Conservation (phyloP, 2,113 vertebrate species). For the Channa maculata region DNA sequence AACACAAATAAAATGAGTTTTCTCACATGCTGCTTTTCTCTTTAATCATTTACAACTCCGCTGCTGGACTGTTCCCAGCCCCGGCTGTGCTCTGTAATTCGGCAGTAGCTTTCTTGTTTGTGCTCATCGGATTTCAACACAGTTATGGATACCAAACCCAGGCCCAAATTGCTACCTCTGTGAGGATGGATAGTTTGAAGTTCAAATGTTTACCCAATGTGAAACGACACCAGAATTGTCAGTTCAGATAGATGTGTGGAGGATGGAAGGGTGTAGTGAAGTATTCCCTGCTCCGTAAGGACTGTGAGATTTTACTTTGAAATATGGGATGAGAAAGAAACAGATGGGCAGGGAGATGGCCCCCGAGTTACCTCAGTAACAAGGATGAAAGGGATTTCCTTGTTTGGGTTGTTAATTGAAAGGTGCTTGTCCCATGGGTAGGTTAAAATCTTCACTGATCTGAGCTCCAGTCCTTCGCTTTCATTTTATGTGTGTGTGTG, state of each 20-base stretch:
- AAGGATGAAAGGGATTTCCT: slow-evolving; percentile 75
- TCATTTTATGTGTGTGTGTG: neutral
- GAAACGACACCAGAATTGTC: slow-evolving; percentile 42
- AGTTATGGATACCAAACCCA: slow-evolving; percentile 46
- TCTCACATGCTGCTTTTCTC: slow-evolving; percentile 49
- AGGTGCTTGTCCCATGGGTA: slow-evolving; percentile 74
- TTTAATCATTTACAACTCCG: slow-evolving; percentile 67
- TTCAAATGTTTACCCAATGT: slow-evolving; percentile 56
- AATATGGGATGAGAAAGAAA: slow-evolving; percentile 55
- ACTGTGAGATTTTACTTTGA: slow-evolving; percentile 42
- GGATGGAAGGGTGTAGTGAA: neutral
- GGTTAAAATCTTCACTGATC: slow-evolving; percentile 73
- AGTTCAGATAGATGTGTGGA: slow-evolving; percentile 34
- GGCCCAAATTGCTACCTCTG: slow-evolving; percentile 66
- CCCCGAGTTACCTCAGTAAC: slow-evolving; percentile 65
- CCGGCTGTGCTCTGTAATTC: slow-evolving; percentile 63
- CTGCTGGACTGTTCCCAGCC: slow-evolving; percentile 47
- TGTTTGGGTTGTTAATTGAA: slow-evolving; percentile 82
- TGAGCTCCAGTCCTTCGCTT: slow-evolving; percentile 74
- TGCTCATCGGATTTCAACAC: slow-evolving; percentile 64
- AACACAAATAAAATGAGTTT: slow-evolving; percentile 49
- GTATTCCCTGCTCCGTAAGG: neutral
- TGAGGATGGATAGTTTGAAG: slow-evolving; percentile 49
- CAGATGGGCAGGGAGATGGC: slow-evolving; percentile 75
- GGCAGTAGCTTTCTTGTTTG: slow-evolving; percentile 60